A percentile compares a stretch with the other conserved stretches of the same genome.
phyloP scores from a whole-genome alignment of 23 tunicate species.

The Phallusia fumigata region DNA sequence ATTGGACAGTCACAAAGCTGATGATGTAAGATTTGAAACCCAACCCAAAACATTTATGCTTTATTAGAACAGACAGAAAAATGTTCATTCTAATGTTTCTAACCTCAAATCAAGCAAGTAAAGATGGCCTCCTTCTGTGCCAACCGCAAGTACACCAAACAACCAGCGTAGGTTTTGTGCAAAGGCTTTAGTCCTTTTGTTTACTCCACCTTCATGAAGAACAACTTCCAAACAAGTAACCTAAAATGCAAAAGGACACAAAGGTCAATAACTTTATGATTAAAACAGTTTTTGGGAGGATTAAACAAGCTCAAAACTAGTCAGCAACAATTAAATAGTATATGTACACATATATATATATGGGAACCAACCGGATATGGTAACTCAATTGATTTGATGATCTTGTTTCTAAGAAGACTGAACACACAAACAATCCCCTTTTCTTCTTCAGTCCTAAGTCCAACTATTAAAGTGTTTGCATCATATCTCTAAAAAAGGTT shows the following conservation, averaged over 20 bases:
- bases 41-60: not conserved
- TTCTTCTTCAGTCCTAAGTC: constrained; percentile 29
- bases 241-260: constrained; percentile 19
- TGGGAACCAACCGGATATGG: constrained; percentile 75
- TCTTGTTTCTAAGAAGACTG: constrained; percentile 10
- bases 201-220: constrained; percentile 55
- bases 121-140: constrained; percentile 69
- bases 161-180: constrained; percentile 59
- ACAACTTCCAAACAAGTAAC: constrained; percentile 59
- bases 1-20: not conserved
- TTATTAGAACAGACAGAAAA: too few relatives aligned
- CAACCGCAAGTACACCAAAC: constrained; percentile 87
- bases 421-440: constrained; percentile 30
- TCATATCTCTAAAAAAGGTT: not conserved
- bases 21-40: not conserved
- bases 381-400: constrained; percentile 53
- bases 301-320: not conserved
- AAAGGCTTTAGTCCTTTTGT: constrained; percentile 25
- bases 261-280: not conserved
- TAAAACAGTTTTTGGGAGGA: not conserved
- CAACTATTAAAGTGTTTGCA: constrained; percentile 19
- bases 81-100: not conserved
- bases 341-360: too few relatives aligned
- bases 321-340: not conserved
- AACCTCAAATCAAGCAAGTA: constrained; percentile 82